phyloP scores from a whole-genome alignment of 2,797 vertebrate genomes.

The Xenopus petersii region DNA sequence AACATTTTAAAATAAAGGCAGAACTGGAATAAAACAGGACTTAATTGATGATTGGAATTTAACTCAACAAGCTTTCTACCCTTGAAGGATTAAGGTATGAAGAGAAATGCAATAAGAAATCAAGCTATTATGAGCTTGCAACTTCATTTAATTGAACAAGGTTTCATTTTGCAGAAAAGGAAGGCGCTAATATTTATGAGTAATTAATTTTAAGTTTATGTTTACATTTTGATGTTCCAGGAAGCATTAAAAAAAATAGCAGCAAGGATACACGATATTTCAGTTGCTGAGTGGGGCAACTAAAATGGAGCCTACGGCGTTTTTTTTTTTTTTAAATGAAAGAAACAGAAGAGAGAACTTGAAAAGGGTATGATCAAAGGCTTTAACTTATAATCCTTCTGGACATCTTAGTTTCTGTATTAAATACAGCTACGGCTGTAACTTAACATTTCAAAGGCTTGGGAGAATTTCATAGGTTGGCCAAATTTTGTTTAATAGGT shows the following conservation, averaged over 20 bases:
- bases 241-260: conserved; percentile 24
- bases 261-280: conserved; percentile 30
- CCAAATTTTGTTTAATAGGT: conserved; percentile 27
- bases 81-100: conserved; percentile 56
- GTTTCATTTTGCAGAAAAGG: conserved; percentile 39
- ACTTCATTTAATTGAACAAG: conserved; percentile 52
- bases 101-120: conserved; percentile 54
- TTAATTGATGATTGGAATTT: conserved; percentile 58
- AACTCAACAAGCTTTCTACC: conserved; percentile 53
- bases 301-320: conserved; percentile 32
- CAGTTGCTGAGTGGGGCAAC: conserved; percentile 23
- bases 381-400: conserved; percentile 46
- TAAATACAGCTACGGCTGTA: conserved; percentile 30
- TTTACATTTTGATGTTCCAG: conserved; percentile 38
- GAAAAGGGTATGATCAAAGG: conserved; percentile 47
- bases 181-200: conserved; percentile 51
- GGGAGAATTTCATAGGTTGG: conserved; percentile 21
- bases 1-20: conserved; percentile 57
- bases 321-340: conserved; percentile 31
- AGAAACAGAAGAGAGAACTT: conserved; percentile 33
- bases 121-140: conserved; percentile 53
- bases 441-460: conserved; percentile 47
- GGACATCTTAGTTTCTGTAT: conserved; percentile 45
- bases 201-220: conserved; percentile 39
- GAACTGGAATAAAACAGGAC: conserved; percentile 50